Evolutionary conservation across 2,113 vertebrate genomes (phyloP).

Genomic region (Cheilinus undulatus): DNA sequence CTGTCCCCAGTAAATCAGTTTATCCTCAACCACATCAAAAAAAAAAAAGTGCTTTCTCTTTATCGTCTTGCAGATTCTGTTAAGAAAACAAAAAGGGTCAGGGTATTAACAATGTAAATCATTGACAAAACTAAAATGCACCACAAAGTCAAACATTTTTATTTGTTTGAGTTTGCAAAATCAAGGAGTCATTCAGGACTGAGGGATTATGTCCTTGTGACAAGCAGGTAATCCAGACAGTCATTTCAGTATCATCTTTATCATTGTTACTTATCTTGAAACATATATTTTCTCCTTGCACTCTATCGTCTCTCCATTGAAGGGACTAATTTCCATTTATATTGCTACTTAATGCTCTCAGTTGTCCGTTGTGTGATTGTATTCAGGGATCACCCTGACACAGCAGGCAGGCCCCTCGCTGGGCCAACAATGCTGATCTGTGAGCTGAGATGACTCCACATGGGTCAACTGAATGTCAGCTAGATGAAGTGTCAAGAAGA

Average conservation of each 20-base stretch:
- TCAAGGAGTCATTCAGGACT: background rate
- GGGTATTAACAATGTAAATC: too few species aligned
- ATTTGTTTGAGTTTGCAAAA: background rate
- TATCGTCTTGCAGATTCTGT: background rate
- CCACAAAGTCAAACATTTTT: too few species aligned
- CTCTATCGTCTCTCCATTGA: constrained; percentile 52
- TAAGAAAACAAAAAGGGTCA: background rate
- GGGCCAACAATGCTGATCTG: constrained; percentile 31
- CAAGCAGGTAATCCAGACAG: constrained; percentile 14
- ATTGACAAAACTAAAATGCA: too few species aligned
- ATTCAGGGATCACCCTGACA: constrained; percentile 42
- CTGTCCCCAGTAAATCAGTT: background rate
- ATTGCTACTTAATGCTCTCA: constrained; percentile 72
- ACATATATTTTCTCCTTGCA: constrained; percentile 68
- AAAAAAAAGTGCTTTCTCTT: background rate
- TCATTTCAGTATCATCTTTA: constrained; percentile 41
- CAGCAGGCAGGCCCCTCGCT: constrained; percentile 32
- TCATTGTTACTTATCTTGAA: constrained; percentile 43
- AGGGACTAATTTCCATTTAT: constrained; percentile 80
- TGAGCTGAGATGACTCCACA: constrained; percentile 24
- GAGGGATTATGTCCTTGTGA: constrained; percentile 21
- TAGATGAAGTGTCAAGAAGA: background rate
- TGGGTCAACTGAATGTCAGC: constrained; percentile 40
- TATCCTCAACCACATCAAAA: background rate
- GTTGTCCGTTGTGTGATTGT: constrained; percentile 48